phyloP scores from a whole-genome alignment of 2,797 vertebrate species.

The Onychomys leucogaster region DNA sequence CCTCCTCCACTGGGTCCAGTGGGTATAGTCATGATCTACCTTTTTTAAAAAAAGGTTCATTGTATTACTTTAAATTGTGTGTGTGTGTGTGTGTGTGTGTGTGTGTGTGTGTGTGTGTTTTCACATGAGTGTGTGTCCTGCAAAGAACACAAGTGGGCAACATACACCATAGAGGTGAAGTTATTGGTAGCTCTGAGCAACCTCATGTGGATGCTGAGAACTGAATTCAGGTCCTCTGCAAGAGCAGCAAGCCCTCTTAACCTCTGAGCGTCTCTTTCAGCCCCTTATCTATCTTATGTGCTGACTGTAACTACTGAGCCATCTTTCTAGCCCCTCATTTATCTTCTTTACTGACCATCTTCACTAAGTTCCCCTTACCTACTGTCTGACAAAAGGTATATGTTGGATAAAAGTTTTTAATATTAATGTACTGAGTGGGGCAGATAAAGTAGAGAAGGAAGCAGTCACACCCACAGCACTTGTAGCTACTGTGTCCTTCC shows the following conservation, averaged over 20 bases:
- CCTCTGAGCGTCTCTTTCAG: background rate
- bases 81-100: background rate
- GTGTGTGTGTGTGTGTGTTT: background rate
- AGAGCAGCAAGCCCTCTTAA: background rate
- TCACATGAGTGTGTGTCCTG: background rate
- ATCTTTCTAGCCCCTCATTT: background rate
- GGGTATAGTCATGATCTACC: background rate
- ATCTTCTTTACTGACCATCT: background rate
- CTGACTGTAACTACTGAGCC: background rate
- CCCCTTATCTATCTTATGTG: background rate
- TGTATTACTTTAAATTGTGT: background rate
- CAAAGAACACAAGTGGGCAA: background rate
- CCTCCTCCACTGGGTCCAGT: background rate
- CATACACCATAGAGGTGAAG: background rate
- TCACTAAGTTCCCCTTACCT: background rate
- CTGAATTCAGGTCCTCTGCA: background rate
- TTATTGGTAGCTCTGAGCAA: background rate
- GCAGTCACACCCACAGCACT: background rate
- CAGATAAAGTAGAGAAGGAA: background rate
- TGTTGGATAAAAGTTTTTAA: background rate
- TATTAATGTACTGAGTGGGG: background rate
- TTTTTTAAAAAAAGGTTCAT: background rate
- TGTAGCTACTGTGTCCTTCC: background rate
- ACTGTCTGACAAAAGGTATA: background rate
- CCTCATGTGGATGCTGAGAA: background rate